phyloP scores from a whole-genome alignment of 2,888 invertebrate species.

The Bursaphelenchus okinawaensis region DNA sequence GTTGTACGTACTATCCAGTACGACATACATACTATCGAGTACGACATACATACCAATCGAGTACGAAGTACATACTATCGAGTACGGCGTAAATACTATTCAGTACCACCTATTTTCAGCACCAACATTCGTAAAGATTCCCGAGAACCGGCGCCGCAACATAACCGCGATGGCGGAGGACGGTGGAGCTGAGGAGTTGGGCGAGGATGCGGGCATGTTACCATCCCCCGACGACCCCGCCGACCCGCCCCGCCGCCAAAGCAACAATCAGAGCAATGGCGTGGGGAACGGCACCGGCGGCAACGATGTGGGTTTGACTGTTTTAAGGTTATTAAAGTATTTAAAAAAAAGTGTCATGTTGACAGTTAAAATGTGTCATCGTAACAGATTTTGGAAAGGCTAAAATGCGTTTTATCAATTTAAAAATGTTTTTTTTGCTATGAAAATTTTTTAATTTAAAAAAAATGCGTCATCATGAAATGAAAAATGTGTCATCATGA shows the following conservation, averaged over 20 bases:
- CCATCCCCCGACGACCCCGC: slow-evolving; percentile 9
- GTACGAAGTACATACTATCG: no score
- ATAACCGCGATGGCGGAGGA: not conserved
- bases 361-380: not conserved
- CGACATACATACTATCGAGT: no score
- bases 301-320: not conserved
- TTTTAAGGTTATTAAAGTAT: not conserved
- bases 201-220: slow-evolving; percentile 12
- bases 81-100: no score
- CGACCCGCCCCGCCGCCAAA: slow-evolving; percentile 2
- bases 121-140: not conserved
- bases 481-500: not conserved
- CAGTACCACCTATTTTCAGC: no score
- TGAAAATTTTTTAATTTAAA: not conserved
- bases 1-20: no score
- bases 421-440: not conserved
- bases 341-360: not conserved
- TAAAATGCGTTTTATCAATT: not conserved
- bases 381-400: not conserved
- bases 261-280: not conserved
- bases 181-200: slow-evolving; percentile 1
- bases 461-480: not conserved
- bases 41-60: no score
- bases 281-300: slow-evolving; percentile 5
- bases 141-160: not conserved